Evolutionary conservation across 2,888 invertebrate species (phyloP).

Genomic region (Plusia festucae): DNA sequence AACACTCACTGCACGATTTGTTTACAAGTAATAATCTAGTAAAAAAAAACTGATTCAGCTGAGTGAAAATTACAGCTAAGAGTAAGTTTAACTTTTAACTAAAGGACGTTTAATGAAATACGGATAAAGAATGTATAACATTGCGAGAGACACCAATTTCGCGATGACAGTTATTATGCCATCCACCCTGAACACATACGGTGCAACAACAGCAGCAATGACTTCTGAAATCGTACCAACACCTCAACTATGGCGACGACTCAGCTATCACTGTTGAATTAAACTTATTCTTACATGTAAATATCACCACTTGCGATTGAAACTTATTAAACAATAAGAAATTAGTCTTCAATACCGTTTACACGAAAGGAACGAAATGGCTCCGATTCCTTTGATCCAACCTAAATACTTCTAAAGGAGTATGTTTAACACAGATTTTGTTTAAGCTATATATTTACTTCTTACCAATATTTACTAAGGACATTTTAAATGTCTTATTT

Average conservation of each 20-base stretch:
- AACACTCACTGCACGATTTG: constrained; percentile 50
- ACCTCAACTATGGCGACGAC: constrained; percentile 84
- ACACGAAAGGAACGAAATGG: constrained; percentile 82
- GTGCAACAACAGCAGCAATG: constrained; percentile 78
- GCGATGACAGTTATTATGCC: constrained; percentile 78
- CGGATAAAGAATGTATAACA: constrained; percentile 19
- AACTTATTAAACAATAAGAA: constrained; percentile 60
- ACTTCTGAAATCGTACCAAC: constrained; percentile 79
- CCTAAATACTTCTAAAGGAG: constrained; percentile 77
- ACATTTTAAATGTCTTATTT: constrained; percentile 84
- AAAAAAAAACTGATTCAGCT: constrained; percentile 34
- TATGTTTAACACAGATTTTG: constrained; percentile 62
- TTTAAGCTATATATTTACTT: constrained; percentile 60
- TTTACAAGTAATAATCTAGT: constrained; percentile 51
- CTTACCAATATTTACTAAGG: constrained; percentile 85
- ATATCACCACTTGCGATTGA: constrained; percentile 57
- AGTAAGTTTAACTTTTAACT: constrained; percentile 21
- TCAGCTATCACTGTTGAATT: constrained; percentile 68
- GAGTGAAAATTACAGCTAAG: constrained; percentile 19
- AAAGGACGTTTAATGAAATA: constrained; percentile 11
- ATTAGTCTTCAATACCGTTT: constrained; percentile 71
- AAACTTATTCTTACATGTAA: constrained; percentile 58
- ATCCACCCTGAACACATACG: constrained; percentile 79
- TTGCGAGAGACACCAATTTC: constrained; percentile 53
- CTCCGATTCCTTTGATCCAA: constrained; percentile 86